These are phyloP conservation scores for Lampris megalopsis DNA, from an alignment of 2,113 vertebrate species.

Conservation along the genomic window DNA sequence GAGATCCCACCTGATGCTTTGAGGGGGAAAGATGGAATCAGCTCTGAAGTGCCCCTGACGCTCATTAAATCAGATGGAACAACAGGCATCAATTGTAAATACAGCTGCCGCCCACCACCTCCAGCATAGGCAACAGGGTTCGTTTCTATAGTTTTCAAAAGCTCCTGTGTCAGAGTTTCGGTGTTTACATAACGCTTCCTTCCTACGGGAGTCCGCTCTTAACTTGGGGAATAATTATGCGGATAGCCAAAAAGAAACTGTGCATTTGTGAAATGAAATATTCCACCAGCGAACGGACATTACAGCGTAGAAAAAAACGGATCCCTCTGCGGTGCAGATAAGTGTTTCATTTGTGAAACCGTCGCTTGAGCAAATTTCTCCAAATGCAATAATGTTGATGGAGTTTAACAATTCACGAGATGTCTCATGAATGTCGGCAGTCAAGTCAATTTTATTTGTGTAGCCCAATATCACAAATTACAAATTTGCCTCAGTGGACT, in stretches of 20 bases:
- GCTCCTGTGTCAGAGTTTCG: conserved; percentile 45
- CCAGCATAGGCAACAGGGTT: conserved; percentile 33
- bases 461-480: too few relatives aligned
- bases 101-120: conserved; percentile 74
- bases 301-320: too few relatives aligned
- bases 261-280: too few relatives aligned
- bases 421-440: too few relatives aligned
- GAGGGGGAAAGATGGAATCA: conserved; percentile 40
- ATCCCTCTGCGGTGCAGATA: neutral
- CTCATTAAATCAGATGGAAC: conserved; percentile 71
- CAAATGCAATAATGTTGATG: too few relatives aligned
- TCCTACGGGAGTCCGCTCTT: conserved; percentile 33
- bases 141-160: conserved; percentile 40
- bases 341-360: neutral
- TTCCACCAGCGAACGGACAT: too few relatives aligned
- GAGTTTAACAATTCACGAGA: too few relatives aligned
- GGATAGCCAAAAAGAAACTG: conserved; percentile 3
- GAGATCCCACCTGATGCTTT: conserved; percentile 18
- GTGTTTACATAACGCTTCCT: conserved; percentile 68
- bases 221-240: conserved; percentile 36
- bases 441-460: too few relatives aligned
- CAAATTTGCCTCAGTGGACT: too few relatives aligned
- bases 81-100: conserved; percentile 60
- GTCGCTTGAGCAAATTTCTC: too few relatives aligned
- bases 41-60: conserved; percentile 47